Conservation (phyloP, 2,113 vertebrate species). For the Sula dactylatra region DNA sequence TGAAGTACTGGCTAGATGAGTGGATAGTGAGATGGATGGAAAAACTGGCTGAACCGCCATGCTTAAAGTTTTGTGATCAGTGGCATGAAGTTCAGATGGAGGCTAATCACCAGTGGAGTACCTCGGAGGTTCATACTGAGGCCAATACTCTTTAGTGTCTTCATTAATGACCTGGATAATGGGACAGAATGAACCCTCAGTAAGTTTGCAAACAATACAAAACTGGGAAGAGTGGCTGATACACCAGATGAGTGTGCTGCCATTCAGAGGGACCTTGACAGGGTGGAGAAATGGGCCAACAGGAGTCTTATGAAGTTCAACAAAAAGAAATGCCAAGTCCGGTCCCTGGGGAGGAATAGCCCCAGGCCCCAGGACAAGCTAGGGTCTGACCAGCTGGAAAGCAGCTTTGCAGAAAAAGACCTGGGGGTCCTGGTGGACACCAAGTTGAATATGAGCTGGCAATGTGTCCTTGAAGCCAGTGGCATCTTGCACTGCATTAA, state of each 20-base stretch:
- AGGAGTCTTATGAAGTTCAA: not conserved
- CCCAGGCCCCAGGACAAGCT: not conserved
- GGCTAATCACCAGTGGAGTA: not conserved
- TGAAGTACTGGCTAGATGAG: not conserved
- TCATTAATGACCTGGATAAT: not conserved
- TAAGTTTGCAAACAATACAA: not conserved
- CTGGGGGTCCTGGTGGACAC: not conserved
- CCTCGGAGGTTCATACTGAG: not conserved
- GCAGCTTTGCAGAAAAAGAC: not conserved
- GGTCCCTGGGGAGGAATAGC: not conserved
- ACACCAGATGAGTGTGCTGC: not conserved
- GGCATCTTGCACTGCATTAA: not conserved
- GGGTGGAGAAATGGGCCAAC: not conserved
- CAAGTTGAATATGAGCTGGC: not conserved
- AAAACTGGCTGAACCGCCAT: not conserved
- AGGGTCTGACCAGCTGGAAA: not conserved
- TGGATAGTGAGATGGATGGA: not conserved
- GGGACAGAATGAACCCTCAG: not conserved
- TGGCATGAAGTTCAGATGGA: not conserved
- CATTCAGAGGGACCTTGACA: not conserved
- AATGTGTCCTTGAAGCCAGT: not conserved
- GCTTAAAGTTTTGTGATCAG: not conserved
- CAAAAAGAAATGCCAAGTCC: not conserved
- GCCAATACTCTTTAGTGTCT: not conserved
- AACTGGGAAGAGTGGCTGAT: not conserved